phyloP scores from a whole-genome alignment of 2,113 vertebrate genomes.

The Platichthys flesus region DNA sequence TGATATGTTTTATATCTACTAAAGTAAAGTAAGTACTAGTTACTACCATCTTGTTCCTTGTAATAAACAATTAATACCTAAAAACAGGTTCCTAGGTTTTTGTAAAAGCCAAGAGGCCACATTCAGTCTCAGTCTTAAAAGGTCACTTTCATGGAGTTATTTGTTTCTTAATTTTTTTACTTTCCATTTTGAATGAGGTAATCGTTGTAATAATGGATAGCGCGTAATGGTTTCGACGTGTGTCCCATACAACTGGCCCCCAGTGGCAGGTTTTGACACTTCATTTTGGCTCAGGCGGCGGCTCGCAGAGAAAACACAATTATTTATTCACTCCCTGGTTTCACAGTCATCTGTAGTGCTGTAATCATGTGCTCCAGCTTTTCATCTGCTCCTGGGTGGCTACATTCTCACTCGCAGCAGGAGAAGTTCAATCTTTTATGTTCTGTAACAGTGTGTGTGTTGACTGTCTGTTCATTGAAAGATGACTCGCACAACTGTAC shows the following conservation, averaged over 20 bases:
- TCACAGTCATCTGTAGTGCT: neutral
- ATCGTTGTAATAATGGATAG: conserved; percentile 7
- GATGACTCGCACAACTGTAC: neutral
- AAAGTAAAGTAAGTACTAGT: neutral
- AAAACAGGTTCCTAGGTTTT: neutral
- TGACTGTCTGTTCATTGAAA: neutral
- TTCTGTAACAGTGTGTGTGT: conserved; percentile 1
- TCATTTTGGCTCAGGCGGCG: conserved; percentile 19
- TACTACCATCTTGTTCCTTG: neutral
- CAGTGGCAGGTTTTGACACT: conserved; percentile 33
- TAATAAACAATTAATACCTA: neutral
- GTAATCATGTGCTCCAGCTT: neutral
- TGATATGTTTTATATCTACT: no score
- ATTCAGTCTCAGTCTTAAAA: neutral
- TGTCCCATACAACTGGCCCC: neutral
- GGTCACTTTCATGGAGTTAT: neutral
- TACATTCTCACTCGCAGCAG: neutral
- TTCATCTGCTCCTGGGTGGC: neutral
- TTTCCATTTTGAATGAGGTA: conserved; percentile 3
- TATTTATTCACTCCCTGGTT: conserved; percentile 34
- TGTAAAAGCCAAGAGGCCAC: neutral
- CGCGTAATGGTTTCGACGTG: neutral
- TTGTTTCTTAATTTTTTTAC: neutral
- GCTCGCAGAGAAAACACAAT: conserved; percentile 34
- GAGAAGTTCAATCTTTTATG: conserved; percentile 36